Conservation (phyloP, 2,113 vertebrate species). For the Hiodon alosoides region DNA sequence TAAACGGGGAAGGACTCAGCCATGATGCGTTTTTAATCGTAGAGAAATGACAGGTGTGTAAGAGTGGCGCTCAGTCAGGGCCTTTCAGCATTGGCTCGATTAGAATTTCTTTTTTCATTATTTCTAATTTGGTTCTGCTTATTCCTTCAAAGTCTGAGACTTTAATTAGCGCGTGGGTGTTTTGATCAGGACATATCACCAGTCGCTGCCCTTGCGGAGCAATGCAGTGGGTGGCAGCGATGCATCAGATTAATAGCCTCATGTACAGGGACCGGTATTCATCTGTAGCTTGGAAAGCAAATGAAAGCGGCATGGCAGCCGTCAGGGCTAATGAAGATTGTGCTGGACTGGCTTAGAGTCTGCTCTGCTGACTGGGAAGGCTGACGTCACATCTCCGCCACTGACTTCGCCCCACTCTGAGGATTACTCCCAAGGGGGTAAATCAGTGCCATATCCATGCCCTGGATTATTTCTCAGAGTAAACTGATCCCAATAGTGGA, state of each 20-base stretch:
- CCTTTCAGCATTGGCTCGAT: not conserved
- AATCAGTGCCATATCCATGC: too few species aligned
- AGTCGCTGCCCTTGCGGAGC: slow-evolving; percentile 24
- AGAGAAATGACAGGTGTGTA: not conserved
- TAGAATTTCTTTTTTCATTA: not conserved
- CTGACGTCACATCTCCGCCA: too few species aligned
- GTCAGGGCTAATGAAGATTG: too few species aligned
- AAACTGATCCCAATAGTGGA: too few species aligned
- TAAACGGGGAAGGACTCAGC: not conserved
- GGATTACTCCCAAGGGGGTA: too few species aligned
- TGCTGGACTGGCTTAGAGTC: too few species aligned
- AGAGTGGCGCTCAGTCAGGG: not conserved
- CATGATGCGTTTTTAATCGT: not conserved
- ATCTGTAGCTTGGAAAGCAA: too few species aligned
- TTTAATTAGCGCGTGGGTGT: slow-evolving; percentile 33
- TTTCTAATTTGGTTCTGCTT: not conserved
- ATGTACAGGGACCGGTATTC: not conserved
- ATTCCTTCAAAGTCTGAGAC: slow-evolving; percentile 1
- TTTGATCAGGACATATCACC: slow-evolving; percentile 38
- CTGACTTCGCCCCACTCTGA: too few species aligned
- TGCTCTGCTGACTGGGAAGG: too few species aligned
- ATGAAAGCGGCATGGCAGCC: too few species aligned
- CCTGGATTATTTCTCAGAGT: too few species aligned
- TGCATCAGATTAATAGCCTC: slow-evolving; percentile 35
- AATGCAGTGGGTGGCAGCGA: slow-evolving; percentile 30